Evolutionary conservation across 2,888 invertebrate species (phyloP), one percentile per base, ranked within the genome.

Genomic region (Drosophila cracens): DNA sequence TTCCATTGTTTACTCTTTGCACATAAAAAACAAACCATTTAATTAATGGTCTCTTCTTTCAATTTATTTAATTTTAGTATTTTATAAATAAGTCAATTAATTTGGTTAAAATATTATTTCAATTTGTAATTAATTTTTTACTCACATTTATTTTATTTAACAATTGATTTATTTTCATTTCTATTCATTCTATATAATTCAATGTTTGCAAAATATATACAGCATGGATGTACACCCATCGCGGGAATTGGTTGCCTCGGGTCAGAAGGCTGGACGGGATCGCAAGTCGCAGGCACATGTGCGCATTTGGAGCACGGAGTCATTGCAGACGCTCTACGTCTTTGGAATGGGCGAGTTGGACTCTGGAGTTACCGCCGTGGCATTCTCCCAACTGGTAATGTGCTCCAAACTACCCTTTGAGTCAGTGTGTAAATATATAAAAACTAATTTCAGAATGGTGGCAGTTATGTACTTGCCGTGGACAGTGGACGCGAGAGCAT

Each of bases 271-370:
- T 0, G 97, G 97, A 0, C 95, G 97, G 74, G 97, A 97, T 87
- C 94, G 97, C 48, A 96, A 97, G 77, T 97, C 97, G 13, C 97
- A 97, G 92, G 97, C 97, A 1, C 98, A 98, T 91, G 97, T 98
- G 25, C 95, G 98, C 66, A 97, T 98, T 82, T 98, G 98, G 98
- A 97, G 98, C 91, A 97, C 97, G 0, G 97, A 97, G 93, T 97
- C 97, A 1, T 93, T 98, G 78, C 97, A 97, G 92, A 98, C 98
- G 0, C 94, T 97, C 48, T 97, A 97, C 91, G 97, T 98, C 34
- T 97, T 98, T 91, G 98, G 98, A 6, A 97, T 97, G 96, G 97
- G 97, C 0, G 97, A 97, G 92, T 96, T 98, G 90, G 97, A 97
- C 89, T 95, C 96, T 60, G 98, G 97, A 0, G 97, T 98, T 0